Base-by-base conservation (phyloP, 2,888 invertebrate genomes). In the Drosophila stalkeri region DNA sequence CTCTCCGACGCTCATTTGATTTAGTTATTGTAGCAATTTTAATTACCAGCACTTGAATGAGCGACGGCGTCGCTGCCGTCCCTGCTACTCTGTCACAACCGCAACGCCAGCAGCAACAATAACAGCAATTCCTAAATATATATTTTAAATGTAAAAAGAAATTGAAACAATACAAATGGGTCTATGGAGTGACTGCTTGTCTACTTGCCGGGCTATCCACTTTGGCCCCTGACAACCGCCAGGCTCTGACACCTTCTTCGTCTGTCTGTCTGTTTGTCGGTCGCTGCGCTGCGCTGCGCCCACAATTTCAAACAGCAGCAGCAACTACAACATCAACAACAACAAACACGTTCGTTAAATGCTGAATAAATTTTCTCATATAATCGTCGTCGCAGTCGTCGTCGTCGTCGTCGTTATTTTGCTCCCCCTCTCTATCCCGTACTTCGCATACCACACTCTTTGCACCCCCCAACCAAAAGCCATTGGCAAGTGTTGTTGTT, bases 301-400 rank as follows among this genome's bases (percentile, higher is more conserved):
- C 74, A 77, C 78, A 74, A 77, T 69, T 77, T 68, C 56, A 76
- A 77, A 61, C 66, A 64, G 64, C 72, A 64, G 64, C 72, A 65
- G 57, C 77, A 66, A 46, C 43, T 44, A 18, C 41, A 64, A 41
- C 23, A 51, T 18, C 43, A 69, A 56, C 72, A 77, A 63, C 64
- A 76, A 65, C 64, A 77, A 69, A 70, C 78, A 82, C 82, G 72
- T 86, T 86, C 87, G 84, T 85, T 87, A 85, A 87, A 86, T 86
- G 86, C 73, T 86, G 85, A 87, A 86, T 86, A 87, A 81, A 86
- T 85, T 87, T 85, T 82, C 88, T 79, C 86, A 87, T 72, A 79
- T 82, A 86, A 80, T 82, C 81, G 87, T 81, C 78, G 85, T 77
- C 74, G 83, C 64, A 64, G 69, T 72, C 72, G 72, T 41, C 39